A percentile compares a stretch with the other conserved stretches of the same genome.
Conservation (phyloP, 2,113 vertebrate genomes). For the Stercorarius parasiticus region DNA sequence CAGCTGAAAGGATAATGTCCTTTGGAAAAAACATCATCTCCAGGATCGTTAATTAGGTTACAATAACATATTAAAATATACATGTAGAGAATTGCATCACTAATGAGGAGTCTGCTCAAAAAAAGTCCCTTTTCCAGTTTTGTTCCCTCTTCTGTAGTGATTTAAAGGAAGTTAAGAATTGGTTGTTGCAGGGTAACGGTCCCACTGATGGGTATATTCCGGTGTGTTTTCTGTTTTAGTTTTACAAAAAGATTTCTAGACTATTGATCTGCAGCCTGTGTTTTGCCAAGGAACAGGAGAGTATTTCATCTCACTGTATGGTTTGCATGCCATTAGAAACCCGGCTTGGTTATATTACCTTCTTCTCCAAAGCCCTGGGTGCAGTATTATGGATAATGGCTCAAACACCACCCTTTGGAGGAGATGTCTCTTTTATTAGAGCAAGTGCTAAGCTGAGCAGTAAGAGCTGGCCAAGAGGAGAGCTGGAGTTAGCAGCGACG, state of each 20-base stretch:
- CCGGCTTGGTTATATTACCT: not conserved
- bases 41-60: not conserved
- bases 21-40: not conserved
- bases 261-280: not conserved
- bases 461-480: not conserved
- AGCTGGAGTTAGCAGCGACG: accelerated
- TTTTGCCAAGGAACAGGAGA: not conserved
- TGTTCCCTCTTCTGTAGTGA: not conserved
- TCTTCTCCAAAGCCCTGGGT: not conserved
- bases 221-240: not conserved
- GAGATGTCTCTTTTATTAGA: not conserved
- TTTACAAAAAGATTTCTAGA: not conserved
- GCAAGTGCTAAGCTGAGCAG: not conserved
- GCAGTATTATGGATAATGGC: accelerated
- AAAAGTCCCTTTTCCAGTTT: not conserved
- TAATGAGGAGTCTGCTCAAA: not conserved
- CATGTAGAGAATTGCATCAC: not conserved
- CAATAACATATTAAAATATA: not conserved
- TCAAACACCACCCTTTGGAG: not conserved
- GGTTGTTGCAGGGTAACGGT: not conserved
- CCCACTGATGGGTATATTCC: not conserved
- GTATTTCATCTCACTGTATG: not conserved
- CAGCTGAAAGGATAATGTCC: not conserved
- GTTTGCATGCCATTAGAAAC: not conserved
- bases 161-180: not conserved